A percentile compares a stretch with the other conserved stretches of the same genome.
These are phyloP conservation scores for Sisyra nigra DNA, from an alignment of 2,888 invertebrate species.

Conservation along the genomic window DNA sequence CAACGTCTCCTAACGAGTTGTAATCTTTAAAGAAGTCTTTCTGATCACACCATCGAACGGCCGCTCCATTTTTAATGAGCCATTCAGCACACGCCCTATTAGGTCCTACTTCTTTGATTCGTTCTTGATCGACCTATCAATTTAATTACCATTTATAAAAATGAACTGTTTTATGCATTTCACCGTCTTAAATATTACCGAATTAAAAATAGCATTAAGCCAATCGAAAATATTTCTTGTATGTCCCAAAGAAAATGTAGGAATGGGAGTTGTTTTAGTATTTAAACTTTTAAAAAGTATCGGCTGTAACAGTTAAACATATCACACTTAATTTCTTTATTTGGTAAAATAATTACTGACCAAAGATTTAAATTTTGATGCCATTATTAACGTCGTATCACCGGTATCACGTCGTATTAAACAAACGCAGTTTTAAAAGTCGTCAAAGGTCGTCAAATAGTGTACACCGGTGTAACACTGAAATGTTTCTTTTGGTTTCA, in stretches of 20 bases:
- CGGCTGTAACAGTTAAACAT: too few relatives aligned
- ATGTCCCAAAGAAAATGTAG: neutral
- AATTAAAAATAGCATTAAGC: conserved; percentile 5
- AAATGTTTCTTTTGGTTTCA: too few relatives aligned
- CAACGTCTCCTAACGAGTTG: conserved; percentile 39
- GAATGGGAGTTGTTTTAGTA: too few relatives aligned
- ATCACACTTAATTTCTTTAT: too few relatives aligned
- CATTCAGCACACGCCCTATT: conserved; percentile 91
- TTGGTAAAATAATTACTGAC: too few relatives aligned
- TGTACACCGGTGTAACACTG: too few relatives aligned
- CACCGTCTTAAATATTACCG: neutral
- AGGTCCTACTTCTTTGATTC: conserved; percentile 60
- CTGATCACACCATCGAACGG: conserved; percentile 49
- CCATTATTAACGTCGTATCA: too few relatives aligned
- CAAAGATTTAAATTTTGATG: too few relatives aligned
- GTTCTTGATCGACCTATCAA: conserved; percentile 38
- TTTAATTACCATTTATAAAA: neutral
- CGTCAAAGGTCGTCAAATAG: too few relatives aligned
- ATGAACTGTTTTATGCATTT: neutral
- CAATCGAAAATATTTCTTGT: conserved; percentile 3
- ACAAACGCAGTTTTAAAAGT: too few relatives aligned
- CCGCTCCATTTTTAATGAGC: conserved; percentile 81
- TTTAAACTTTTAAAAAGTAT: too few relatives aligned
- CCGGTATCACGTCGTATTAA: too few relatives aligned
- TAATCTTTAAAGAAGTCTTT: conserved; percentile 46